A percentile compares a stretch with the other conserved stretches of the same genome.
Conservation (phyloP, 2,113 vertebrate genomes). For the Tachysurus fulvidraco region DNA sequence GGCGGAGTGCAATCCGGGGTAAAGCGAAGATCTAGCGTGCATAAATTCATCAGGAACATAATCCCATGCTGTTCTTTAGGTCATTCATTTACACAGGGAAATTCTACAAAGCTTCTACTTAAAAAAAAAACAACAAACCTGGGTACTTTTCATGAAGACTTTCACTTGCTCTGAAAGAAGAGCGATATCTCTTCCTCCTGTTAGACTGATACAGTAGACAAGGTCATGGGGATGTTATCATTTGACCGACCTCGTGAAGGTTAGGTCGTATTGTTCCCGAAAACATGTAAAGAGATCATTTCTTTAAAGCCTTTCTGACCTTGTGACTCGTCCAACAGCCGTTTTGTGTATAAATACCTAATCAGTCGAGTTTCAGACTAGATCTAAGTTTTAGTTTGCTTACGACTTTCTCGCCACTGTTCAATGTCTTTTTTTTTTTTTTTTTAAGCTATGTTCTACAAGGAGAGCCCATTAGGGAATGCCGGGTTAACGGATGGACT, state of each 20-base stretch:
- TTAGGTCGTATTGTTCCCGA: neutral
- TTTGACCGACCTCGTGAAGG: neutral
- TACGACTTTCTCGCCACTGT: neutral
- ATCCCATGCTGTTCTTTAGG: neutral
- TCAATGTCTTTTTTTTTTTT: neutral
- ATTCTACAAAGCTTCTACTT: neutral
- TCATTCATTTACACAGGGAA: neutral
- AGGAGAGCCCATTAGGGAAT: slow-evolving; percentile 57
- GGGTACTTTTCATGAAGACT: neutral
- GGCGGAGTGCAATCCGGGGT: slow-evolving; percentile 65
- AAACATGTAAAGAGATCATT: neutral
- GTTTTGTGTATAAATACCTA: neutral
- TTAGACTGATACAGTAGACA: neutral
- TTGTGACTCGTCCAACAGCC: neutral
- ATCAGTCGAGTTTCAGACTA: neutral
- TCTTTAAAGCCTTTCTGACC: neutral
- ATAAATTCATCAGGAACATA: neutral
- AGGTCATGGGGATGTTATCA: neutral
- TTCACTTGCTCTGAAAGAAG: neutral
- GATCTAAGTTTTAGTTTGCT: neutral
- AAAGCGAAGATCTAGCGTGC: neutral
- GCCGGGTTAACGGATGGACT: slow-evolving; percentile 62
- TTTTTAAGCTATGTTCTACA: slow-evolving; percentile 64
- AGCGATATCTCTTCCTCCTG: neutral
- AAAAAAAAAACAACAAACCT: neutral